Percentiles rank a stretch among this genome's conserved stretches.
These are phyloP conservation scores for Leptinotarsa undecemlineata DNA, from an alignment of 1,140 invertebrate genomes.

Conservation along the genomic window DNA sequence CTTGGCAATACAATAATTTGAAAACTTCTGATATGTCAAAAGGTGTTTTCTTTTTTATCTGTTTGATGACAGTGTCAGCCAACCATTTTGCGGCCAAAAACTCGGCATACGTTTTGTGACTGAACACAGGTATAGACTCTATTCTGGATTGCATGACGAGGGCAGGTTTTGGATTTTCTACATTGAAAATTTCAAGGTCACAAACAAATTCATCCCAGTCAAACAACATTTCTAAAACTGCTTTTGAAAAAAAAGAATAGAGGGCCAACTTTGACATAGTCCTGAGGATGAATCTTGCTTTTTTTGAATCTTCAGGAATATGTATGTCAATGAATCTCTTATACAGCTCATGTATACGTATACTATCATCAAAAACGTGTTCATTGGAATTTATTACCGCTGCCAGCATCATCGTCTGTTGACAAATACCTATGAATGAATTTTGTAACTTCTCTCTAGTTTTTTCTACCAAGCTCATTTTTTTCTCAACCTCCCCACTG, in stretches of 20 bases:
- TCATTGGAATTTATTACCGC: background rate
- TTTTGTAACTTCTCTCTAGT: background rate
- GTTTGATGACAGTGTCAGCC: background rate
- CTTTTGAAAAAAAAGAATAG: background rate
- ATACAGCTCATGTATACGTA: constrained; percentile 10
- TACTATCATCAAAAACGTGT: background rate
- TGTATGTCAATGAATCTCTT: background rate
- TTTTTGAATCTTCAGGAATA: background rate
- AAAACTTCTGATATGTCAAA: background rate
- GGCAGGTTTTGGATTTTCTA: background rate
- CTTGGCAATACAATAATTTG: background rate
- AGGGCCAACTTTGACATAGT: constrained; percentile 12
- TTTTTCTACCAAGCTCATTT: background rate
- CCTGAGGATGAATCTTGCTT: background rate
- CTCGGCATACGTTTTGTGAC: constrained; percentile 20
- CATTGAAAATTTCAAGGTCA: constrained; percentile 8
- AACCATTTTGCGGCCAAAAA: constrained; percentile 16
- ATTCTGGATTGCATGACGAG: background rate
- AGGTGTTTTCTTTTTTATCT: background rate
- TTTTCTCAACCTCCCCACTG: background rate
- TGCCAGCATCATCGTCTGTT: constrained; percentile 18
- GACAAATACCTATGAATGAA: constrained; percentile 14
- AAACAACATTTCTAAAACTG: background rate
- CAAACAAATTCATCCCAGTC: constrained; percentile 7
- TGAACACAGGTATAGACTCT: constrained; percentile 1